Conservation (phyloP, 2,888 invertebrate species). For the Pristionchus maxplancki region DNA sequence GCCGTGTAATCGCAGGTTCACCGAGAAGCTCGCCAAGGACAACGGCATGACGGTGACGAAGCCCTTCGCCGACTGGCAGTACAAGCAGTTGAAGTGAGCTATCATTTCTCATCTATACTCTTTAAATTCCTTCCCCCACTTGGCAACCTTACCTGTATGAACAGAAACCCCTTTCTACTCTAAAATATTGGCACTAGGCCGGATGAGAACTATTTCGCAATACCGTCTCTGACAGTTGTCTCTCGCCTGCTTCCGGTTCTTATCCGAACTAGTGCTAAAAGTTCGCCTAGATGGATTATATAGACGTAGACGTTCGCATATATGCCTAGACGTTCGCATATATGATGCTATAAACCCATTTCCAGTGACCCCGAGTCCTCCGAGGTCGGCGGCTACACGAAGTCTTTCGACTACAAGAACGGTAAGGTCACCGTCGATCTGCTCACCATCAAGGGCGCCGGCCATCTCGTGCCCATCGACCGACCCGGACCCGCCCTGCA, state of each 20-base stretch:
- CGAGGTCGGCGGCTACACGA: constrained; percentile 59
- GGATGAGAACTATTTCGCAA: too few relatives aligned
- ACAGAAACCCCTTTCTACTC: too few relatives aligned
- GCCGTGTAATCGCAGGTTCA: constrained; percentile 68
- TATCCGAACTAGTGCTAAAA: too few relatives aligned
- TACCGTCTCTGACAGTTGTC: too few relatives aligned
- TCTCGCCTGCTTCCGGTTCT: too few relatives aligned
- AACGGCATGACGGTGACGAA: constrained; percentile 56
- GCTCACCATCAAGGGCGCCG: constrained; percentile 81
- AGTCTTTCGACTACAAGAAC: constrained; percentile 56
- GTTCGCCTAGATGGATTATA: too few relatives aligned
- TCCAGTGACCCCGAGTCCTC: neutral
- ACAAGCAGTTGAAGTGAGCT: constrained; percentile 55
- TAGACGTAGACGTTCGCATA: too few relatives aligned
- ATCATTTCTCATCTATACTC: neutral
- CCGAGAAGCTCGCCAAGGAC: constrained; percentile 64
- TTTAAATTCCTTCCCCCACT: neutral
- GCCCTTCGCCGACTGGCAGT: constrained; percentile 65
- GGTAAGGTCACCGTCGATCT: constrained; percentile 60
- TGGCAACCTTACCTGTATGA: too few relatives aligned
- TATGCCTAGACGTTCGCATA: too few relatives aligned
- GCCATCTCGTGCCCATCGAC: constrained; percentile 89
- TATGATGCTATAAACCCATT: neutral
- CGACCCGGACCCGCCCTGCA: constrained; percentile 86
- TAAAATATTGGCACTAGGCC: too few relatives aligned